Conservation (phyloP, 2,888 invertebrate species). For the Hemicrepidius hirtus region DNA sequence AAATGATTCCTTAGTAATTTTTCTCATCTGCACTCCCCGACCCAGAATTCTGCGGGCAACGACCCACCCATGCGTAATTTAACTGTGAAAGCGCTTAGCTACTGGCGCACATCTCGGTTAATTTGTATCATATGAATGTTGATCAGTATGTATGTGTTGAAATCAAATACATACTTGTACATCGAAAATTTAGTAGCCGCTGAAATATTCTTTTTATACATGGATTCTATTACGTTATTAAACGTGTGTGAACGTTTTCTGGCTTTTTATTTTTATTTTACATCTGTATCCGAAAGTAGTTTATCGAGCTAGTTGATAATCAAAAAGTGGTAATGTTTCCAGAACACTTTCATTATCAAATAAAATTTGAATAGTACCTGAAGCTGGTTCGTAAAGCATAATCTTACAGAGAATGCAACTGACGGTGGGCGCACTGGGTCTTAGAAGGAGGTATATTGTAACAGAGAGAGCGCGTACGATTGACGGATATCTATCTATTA, state of each 20-base stretch:
- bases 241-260: not conserved
- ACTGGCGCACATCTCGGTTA: conserved; percentile 18
- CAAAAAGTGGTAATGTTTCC: conserved; percentile 56
- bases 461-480: conserved; percentile 42
- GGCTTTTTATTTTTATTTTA: too few species aligned
- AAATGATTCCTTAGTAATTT: conserved; percentile 44
- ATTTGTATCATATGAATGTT: conserved; percentile 42
- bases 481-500: conserved; percentile 63
- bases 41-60: conserved; percentile 40
- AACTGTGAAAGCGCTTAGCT: conserved; percentile 43
- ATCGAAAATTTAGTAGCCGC: conserved; percentile 24
- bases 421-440: conserved; percentile 51
- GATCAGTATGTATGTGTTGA: conserved; percentile 31
- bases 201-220: not conserved
- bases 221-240: not conserved
- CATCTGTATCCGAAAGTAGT: not conserved
- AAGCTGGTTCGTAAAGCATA: conserved; percentile 50
- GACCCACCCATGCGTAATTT: conserved; percentile 44
- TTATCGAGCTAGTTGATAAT: conserved; percentile 54
- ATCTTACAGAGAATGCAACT: conserved; percentile 55
- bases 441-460: conserved; percentile 39
- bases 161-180: conserved; percentile 19
- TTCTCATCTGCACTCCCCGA: conserved; percentile 33
- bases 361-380: conserved; percentile 60
- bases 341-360: conserved; percentile 59